Base-by-base conservation (phyloP, 2,797 vertebrate species). In the Acanthurus leucopareius region DNA sequence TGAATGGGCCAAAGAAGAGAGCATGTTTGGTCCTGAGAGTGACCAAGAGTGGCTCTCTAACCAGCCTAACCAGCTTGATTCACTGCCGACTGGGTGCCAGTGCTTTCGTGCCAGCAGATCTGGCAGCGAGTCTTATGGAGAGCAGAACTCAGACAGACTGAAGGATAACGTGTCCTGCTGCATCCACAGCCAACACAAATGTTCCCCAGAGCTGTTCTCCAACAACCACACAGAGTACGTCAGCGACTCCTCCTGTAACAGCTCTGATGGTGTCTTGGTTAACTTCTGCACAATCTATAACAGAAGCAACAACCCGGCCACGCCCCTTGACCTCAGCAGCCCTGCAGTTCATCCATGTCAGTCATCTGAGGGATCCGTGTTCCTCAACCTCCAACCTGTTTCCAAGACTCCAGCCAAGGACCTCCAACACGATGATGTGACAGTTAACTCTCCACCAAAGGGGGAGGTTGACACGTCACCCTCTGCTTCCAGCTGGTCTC, bases 201-300 rank as follows among this genome's bases (percentile, higher is more conserved):
- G 77, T 79, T 85, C 95, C 1, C 96, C 96, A 2, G 92, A 93
- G 71, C 67, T 79, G 38, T 82, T 82, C 60, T 95, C 95, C 1
- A 95, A 97, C 86, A 94, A 94, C 54, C 96, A 94, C 73, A 93
- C 95, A 82, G 97, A 97, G 62, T 95, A 95, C 0, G 85, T 94
- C 84, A 98, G 96, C 0, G 97, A 99, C 94, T 98, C 97, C 0
- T 99, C 98, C 64, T 98, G 97, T 87, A 98, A 97, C 92, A 99
- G 98, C 57, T 99, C 98, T 0, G 97, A 99, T 0, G 98, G 98
- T 0, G 91, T 99, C 49, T 92, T 99, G 54, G 97, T 99, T 73
- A 99, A 97, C 77, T 98, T 99, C 93, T 98, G 97, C 76, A 88
- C 98, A 40, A 98, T 99, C 71, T 99, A 99, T 87, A 96, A 96